A percentile compares a stretch with the other conserved stretches of the same genome.
phyloP scores from a whole-genome alignment of 2,888 invertebrate species.

The Eupithecia exiguata region DNA sequence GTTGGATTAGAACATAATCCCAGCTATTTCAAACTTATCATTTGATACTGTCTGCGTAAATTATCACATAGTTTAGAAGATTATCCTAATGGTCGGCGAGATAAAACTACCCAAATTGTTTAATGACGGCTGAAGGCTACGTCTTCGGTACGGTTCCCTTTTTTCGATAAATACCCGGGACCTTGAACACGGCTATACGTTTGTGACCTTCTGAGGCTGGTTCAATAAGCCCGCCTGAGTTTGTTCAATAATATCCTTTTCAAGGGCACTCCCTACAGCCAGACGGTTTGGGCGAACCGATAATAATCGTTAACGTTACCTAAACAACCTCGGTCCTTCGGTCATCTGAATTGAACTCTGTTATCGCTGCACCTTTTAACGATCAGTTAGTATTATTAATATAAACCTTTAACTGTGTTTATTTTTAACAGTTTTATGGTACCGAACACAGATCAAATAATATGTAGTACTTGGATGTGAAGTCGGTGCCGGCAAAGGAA shows the following conservation, averaged over 20 bases:
- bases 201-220: constrained; percentile 63
- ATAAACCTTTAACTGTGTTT: constrained; percentile 38
- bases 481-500: neutral
- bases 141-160: constrained; percentile 27
- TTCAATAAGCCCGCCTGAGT: constrained; percentile 67
- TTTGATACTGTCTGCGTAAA: constrained; percentile 9
- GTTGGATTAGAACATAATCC: constrained; percentile 30
- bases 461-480: neutral
- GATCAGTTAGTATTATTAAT: constrained; percentile 45
- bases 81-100: constrained; percentile 16
- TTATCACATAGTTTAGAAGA: constrained; percentile 13
- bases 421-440: constrained; percentile 36
- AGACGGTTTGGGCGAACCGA: constrained; percentile 49
- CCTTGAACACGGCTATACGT: constrained; percentile 35
- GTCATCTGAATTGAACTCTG: constrained; percentile 45
- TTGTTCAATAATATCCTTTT: constrained; percentile 62
- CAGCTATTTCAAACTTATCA: constrained; percentile 31
- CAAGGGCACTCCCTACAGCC: constrained; percentile 66
- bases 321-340: constrained; percentile 16
- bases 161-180: constrained; percentile 35
- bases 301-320: constrained; percentile 38
- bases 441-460: neutral
- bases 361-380: constrained; percentile 45
- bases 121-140: constrained; percentile 13
- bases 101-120: constrained; percentile 10